Evolutionary conservation across 1,140 invertebrate species (phyloP).

Genomic region (Danaus plexippus): DNA sequence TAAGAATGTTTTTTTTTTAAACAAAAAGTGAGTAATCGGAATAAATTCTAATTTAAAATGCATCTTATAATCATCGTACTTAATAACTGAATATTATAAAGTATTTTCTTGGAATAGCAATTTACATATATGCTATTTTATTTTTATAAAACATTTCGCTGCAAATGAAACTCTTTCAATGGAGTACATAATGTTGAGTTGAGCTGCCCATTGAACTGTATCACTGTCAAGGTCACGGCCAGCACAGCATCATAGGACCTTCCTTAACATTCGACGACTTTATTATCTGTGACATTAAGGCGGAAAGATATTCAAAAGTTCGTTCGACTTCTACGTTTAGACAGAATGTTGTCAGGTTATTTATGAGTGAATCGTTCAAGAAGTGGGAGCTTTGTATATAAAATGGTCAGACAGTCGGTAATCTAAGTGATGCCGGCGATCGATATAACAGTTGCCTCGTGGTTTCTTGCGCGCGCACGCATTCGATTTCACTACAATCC

Average conservation of each 20-base stretch:
- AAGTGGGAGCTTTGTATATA: conserved; percentile 23
- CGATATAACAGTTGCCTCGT: conserved; percentile 47
- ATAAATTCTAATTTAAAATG: no score
- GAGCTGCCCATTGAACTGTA: conserved; percentile 41
- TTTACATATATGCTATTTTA: no score
- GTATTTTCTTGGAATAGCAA: no score
- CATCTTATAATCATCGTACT: no score
- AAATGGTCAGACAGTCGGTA: conserved; percentile 33
- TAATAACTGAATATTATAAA: no score
- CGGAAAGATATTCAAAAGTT: background rate
- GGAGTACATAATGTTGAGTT: conserved; percentile 56
- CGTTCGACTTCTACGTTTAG: conserved; percentile 13
- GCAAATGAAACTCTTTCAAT: conserved; percentile 25
- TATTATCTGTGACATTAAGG: no score
- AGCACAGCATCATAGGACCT: conserved; percentile 37
- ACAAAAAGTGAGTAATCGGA: no score
- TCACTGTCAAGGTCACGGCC: conserved; percentile 59
- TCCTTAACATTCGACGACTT: conserved; percentile 5
- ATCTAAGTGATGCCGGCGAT: conserved; percentile 47
- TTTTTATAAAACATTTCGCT: no score
- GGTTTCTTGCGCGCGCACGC: conserved; percentile 52
- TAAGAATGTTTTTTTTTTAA: no score
- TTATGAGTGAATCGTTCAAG: no score
- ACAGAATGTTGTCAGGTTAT: background rate
- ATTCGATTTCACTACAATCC: conserved; percentile 34